phyloP scores from a whole-genome alignment of 1,140 invertebrate species.

The Mercenaria mercenaria region DNA sequence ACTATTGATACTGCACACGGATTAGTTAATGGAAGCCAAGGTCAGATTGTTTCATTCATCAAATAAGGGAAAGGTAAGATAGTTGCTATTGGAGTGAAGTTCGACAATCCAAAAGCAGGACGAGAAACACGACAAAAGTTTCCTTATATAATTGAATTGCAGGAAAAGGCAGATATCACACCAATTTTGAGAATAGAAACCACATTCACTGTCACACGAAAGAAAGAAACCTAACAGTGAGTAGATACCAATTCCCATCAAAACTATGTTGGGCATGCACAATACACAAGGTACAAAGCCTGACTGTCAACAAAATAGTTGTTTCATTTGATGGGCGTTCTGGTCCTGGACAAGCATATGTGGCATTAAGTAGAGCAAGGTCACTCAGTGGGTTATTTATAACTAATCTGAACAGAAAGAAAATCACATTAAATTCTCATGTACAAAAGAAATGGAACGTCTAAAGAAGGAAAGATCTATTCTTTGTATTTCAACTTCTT shows the following conservation, averaged over 20 bases:
- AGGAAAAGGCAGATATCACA: neutral
- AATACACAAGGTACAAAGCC: conserved; percentile 54
- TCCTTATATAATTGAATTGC: neutral
- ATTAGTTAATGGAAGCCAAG: conserved; percentile 67
- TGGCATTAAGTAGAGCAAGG: conserved; percentile 50
- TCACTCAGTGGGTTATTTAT: conserved; percentile 29
- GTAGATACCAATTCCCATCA: conserved; percentile 43
- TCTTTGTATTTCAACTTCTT: neutral
- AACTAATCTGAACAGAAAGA: neutral
- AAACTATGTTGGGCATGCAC: conserved; percentile 55
- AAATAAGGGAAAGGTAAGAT: neutral
- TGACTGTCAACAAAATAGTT: conserved; percentile 46
- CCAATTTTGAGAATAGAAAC: neutral
- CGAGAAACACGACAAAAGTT: neutral
- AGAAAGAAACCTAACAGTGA: neutral
- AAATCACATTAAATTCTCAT: neutral
- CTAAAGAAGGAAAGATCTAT: conserved; percentile 34
- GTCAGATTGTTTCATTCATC: conserved; percentile 53
- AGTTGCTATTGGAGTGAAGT: neutral
- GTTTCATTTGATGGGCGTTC: conserved; percentile 27
- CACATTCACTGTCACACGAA: neutral
- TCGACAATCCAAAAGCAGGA: neutral
- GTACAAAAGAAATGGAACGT: conserved; percentile 36
- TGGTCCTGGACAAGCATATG: conserved; percentile 55
- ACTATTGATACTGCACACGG: conserved; percentile 68